Evolutionary conservation across 2,113 vertebrate genomes (phyloP).

Genomic region (Pterocles orientalis): DNA sequence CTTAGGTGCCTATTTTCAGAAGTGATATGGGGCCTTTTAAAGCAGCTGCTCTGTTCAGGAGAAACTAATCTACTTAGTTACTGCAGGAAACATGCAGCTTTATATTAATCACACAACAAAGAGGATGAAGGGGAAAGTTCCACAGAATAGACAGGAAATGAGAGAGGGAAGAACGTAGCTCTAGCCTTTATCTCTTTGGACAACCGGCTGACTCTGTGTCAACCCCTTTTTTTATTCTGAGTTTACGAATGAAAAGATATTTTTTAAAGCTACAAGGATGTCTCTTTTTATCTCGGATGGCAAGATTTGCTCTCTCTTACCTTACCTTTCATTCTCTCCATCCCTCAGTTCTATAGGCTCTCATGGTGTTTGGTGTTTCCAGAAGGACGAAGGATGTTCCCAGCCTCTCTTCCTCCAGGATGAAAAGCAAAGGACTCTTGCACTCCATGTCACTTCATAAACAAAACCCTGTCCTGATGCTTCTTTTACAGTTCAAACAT

Average conservation of each 20-base stretch:
- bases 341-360: background rate
- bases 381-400: background rate
- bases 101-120: constrained; percentile 31
- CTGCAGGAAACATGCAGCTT: constrained; percentile 26
- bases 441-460: background rate
- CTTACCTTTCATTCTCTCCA: background rate
- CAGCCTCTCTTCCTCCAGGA: background rate
- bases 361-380: background rate
- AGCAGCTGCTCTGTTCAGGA: constrained; percentile 14
- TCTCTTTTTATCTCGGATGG: background rate
- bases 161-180: background rate
- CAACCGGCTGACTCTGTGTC: background rate
- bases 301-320: background rate
- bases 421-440: background rate
- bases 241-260: background rate
- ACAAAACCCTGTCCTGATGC: background rate
- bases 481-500: background rate
- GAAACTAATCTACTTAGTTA: constrained; percentile 54
- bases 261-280: background rate
- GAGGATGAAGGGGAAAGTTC: constrained; percentile 24
- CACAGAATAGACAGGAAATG: background rate
- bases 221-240: background rate
- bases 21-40: constrained; percentile 6
- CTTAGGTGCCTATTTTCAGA: constrained; percentile 29
- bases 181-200: background rate